Percentiles rank a stretch among this genome's conserved stretches.
Conservation (phyloP, 2,113 vertebrate species). For the Pantherophis guttatus region DNA sequence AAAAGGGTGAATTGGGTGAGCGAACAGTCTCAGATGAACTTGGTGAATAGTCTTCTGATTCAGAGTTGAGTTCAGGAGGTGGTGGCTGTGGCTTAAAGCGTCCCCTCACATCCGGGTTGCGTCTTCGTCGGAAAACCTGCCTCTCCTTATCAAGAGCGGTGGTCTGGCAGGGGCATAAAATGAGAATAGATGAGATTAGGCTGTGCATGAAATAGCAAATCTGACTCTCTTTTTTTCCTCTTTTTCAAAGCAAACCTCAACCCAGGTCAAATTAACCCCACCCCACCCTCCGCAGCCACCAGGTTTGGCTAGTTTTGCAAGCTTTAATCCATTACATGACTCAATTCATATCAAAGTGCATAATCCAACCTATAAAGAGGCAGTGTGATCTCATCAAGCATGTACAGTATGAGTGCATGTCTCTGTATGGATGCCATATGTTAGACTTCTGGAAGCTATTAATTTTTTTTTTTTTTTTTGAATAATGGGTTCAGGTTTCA, state of each 20-base stretch:
- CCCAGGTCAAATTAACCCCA: slow-evolving; percentile 47
- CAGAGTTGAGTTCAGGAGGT: slow-evolving; percentile 84
- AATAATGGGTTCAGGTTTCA: slow-evolving; percentile 59
- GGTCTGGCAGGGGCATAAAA: slow-evolving; percentile 89
- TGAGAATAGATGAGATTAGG: slow-evolving; percentile 80
- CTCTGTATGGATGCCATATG: slow-evolving; percentile 57
- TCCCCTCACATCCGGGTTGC: slow-evolving; percentile 89
- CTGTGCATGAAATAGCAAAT: slow-evolving; percentile 61
- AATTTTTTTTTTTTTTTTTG: slow-evolving; percentile 29
- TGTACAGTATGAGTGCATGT: slow-evolving; percentile 57
- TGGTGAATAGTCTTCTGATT: slow-evolving; percentile 91
- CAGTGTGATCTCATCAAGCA: slow-evolving; percentile 55
- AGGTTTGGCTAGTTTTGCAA: slow-evolving; percentile 48
- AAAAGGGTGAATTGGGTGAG: slow-evolving; percentile 94
- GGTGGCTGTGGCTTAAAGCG: slow-evolving; percentile 73
- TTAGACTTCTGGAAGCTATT: slow-evolving; percentile 58
- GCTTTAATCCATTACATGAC: slow-evolving; percentile 52
- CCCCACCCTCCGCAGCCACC: slow-evolving; percentile 16
- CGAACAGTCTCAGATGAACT: slow-evolving; percentile 91
- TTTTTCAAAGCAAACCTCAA: slow-evolving; percentile 40
- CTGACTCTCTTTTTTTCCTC: slow-evolving; percentile 3
- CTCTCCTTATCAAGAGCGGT: slow-evolving; percentile 99
- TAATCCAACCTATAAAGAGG: slow-evolving; percentile 50
- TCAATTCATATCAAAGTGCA: slow-evolving; percentile 49
- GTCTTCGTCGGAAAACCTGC: slow-evolving; percentile 98